Conservation (phyloP, 2,797 vertebrate species). For the Melanotaenia maccullochi region DNA sequence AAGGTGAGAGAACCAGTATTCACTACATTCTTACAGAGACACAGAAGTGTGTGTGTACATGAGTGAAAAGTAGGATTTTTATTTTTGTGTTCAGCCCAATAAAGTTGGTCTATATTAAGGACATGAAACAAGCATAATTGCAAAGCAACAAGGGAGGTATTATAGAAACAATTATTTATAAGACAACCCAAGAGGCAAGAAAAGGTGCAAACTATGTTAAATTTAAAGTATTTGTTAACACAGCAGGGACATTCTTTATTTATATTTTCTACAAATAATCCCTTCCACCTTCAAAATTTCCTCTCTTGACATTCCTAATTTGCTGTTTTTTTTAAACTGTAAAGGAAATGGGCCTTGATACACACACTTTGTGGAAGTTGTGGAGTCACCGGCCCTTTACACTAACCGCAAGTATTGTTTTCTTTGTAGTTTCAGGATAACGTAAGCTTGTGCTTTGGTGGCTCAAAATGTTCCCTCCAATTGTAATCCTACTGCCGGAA, state of each 20-base stretch:
- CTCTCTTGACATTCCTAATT: neutral
- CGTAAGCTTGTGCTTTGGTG: constrained; percentile 7
- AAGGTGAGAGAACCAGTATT: constrained; percentile 84
- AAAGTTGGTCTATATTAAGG: neutral
- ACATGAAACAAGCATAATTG: neutral
- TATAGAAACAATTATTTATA: neutral
- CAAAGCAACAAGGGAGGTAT: neutral
- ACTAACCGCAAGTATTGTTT: constrained; percentile 39
- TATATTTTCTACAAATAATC: neutral
- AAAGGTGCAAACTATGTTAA: neutral
- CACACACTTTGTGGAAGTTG: constrained; percentile 28
- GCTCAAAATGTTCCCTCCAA: neutral
- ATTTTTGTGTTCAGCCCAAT: neutral
- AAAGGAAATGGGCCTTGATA: constrained; percentile 25
- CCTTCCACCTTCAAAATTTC: neutral
- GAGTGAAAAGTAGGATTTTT: neutral
- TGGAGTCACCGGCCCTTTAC: constrained; percentile 36
- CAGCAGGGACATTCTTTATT: neutral
- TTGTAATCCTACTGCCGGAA: neutral
- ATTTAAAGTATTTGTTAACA: neutral
- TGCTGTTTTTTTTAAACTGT: constrained; percentile 2
- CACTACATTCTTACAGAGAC: constrained; percentile 43
- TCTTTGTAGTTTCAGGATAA: constrained; percentile 22
- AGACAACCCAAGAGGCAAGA: neutral
- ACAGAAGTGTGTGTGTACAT: neutral